phyloP scores from a whole-genome alignment of 2,888 invertebrate species.

The Drosophila birchii region DNA sequence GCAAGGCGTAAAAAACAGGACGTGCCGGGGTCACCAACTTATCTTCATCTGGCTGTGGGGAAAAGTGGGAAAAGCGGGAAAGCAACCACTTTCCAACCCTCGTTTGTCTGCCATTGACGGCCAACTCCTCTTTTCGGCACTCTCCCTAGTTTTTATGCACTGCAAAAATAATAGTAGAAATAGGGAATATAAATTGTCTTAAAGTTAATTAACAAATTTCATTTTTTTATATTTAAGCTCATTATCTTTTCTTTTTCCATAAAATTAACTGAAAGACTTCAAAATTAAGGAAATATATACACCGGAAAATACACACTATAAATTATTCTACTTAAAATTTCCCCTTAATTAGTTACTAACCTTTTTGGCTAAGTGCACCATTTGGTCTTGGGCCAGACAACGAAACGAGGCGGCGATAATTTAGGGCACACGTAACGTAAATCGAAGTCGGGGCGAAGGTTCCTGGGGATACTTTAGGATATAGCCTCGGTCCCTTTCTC shows the following conservation, averaged over 20 bases:
- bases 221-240: no score
- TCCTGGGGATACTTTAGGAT: conserved; percentile 21
- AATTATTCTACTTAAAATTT: not conserved
- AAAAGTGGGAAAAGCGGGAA: not conserved
- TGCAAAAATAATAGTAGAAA: no score
- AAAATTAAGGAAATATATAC: no score
- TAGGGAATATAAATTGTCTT: not conserved
- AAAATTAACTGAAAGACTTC: not conserved
- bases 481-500: conserved; percentile 21
- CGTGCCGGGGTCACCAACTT: conserved; percentile 63
- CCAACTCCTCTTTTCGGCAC: conserved; percentile 12
- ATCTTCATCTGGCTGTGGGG: conserved; percentile 62
- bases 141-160: conserved; percentile 19
- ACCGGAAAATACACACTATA: no score
- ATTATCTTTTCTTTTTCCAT: no score
- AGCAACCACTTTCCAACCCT: conserved; percentile 12
- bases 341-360: not conserved
- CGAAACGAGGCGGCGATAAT: conserved; percentile 59
- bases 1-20: conserved; percentile 50
- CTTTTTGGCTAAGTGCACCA: conserved; percentile 8
- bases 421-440: conserved; percentile 55
- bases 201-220: no score
- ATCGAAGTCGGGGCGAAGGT: conserved; percentile 16
- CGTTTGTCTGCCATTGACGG: conserved; percentile 71
- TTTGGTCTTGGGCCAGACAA: conserved; percentile 56